Evolutionary conservation across 92 coral and sea anemone species (phyloP).

Genomic region (Palythoa caribaeorum): DNA sequence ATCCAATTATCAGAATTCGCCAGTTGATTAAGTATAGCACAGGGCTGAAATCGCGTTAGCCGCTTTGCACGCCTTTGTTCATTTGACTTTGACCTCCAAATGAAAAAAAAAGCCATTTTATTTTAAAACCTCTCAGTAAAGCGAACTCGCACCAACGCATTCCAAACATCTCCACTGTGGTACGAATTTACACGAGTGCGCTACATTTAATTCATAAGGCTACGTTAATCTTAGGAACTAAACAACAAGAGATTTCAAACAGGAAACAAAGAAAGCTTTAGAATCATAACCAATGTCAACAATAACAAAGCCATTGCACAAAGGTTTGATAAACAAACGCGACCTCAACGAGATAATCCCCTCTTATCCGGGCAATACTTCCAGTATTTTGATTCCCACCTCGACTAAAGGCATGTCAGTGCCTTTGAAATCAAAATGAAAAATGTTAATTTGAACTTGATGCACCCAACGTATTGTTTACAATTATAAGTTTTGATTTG

Average conservation of each 20-base stretch:
- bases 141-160: slow-evolving; percentile 14
- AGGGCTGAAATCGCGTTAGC: background rate
- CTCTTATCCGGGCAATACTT: slow-evolving; percentile 48
- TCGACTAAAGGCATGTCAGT: slow-evolving; percentile 6
- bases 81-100: slow-evolving; percentile 28
- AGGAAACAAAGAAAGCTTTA: slow-evolving; percentile 8
- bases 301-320: slow-evolving; percentile 12
- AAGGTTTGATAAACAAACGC: slow-evolving; percentile 41
- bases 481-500: slow-evolving; percentile 27
- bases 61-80: background rate
- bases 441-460: slow-evolving; percentile 44
- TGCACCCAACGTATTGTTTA: slow-evolving; percentile 36
- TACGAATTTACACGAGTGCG: background rate
- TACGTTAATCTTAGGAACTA: slow-evolving; percentile 18
- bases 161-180: slow-evolving; percentile 19
- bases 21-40: background rate
- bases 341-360: slow-evolving; percentile 43
- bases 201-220: background rate
- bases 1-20: slow-evolving; percentile 29
- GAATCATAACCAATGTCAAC: slow-evolving; percentile 18
- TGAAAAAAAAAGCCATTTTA: slow-evolving; percentile 3
- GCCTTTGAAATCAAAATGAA: slow-evolving; percentile 37
- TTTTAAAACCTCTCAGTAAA: slow-evolving; percentile 20
- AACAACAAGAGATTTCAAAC: slow-evolving; percentile 41
- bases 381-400: slow-evolving; percentile 35